phyloP scores from a whole-genome alignment of 2,113 vertebrate species.

The Alces alces region DNA sequence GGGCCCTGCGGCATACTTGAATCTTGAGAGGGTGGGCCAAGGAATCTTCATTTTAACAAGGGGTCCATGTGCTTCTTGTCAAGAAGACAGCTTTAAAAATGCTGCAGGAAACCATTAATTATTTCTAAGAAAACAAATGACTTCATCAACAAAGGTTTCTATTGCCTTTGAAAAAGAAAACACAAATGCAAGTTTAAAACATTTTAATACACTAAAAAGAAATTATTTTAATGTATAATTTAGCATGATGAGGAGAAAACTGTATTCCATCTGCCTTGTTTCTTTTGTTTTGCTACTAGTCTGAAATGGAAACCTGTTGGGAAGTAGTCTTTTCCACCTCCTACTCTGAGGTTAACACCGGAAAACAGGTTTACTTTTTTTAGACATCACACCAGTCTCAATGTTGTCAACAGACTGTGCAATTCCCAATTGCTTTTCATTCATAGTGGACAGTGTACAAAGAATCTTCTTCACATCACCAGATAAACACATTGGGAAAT shows the following conservation, averaged over 20 bases:
- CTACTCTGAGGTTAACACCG: constrained; percentile 49
- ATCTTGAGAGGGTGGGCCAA: neutral
- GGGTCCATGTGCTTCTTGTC: neutral
- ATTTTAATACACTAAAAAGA: neutral
- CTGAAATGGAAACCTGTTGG: neutral
- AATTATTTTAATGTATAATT: neutral
- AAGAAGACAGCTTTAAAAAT: neutral
- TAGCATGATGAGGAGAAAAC: neutral
- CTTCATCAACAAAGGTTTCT: neutral
- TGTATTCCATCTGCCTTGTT: neutral
- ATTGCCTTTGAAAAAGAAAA: constrained; percentile 27
- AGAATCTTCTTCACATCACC: constrained; percentile 52
- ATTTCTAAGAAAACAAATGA: constrained; percentile 12
- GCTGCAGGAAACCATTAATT: neutral
- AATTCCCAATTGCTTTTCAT: constrained; percentile 46
- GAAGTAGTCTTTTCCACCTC: constrained; percentile 46
- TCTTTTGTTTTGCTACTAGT: neutral
- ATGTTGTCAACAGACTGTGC: constrained; percentile 46
- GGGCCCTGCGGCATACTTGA: neutral
- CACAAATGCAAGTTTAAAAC: neutral
- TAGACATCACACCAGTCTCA: constrained; percentile 33
- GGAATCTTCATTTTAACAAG: neutral
- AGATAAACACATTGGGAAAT: constrained; percentile 32
- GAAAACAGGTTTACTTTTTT: constrained; percentile 61
- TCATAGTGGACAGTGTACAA: constrained; percentile 7